Base-by-base conservation (phyloP, 2,888 invertebrate species). In the Cecidostiba fungosa region DNA sequence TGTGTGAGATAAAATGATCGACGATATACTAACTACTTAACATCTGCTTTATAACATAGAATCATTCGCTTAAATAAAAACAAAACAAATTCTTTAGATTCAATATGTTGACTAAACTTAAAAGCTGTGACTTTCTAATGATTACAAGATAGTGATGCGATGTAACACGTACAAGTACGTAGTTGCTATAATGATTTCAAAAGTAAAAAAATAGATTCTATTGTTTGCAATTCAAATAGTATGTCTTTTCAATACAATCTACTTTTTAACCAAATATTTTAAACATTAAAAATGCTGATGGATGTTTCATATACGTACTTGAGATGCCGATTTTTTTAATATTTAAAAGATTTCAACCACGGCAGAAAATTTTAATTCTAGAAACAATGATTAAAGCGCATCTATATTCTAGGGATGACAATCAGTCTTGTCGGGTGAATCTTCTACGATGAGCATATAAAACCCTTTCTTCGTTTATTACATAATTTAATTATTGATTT, bases 361-460 rank as follows among this genome's bases (percentile, higher is more conserved):
- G 78, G 54, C n/a, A n/a, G n/a, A n/a, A n/a, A 77, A 47, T 80
- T 12, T 66, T 83, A 79, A 66, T 59, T 76, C 82, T 54, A 77
- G 8, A 66, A 82, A 87, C 82, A 80, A 80, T 84, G 47, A 85
- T 82, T 82, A 80, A 86, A 87, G 85, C 82, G 77, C 74, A 87
- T 87, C 54, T 87, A 85, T 39, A 84, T 83, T 80, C 83, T 87
- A 86, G 73, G 73, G 83, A 87, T 84, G 87, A 87, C 87, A 85
- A 83, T 87, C 87, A 87, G 87, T 87, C 87, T 87, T 87, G 87
- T 85, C 81, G 50, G 70, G 69, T 72, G 74, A 82, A 79, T 82
- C 62, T 76, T 85, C 70, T 84, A 74, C 72, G 32, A 79, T 70
- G 79, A 80, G 70, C 32, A 77, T 70, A 50, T 62, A 82, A 50